Evolutionary conservation across 2,888 invertebrate genomes (phyloP), one percentile per base, ranked within the genome.

Genomic region (Beris chalybata): DNA sequence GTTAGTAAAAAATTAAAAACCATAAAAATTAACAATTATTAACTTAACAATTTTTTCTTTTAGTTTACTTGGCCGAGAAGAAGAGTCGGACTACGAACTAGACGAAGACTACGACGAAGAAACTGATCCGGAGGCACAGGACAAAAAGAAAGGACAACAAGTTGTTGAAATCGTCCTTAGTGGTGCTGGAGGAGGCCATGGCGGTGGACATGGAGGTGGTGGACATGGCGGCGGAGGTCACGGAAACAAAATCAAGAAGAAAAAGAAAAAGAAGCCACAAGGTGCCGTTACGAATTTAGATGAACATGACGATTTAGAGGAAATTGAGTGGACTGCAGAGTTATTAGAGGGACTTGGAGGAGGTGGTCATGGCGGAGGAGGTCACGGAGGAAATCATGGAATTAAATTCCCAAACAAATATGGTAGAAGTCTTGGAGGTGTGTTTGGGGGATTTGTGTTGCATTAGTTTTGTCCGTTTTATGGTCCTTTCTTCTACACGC

Each of bases 151-250:
- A 79, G 66, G 77, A 77, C 70, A 74, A 77, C 55, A 75, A 76
- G 22, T 22, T 71, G 68, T 61, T 15, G 71, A 70, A 11, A 31
- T 52, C 1, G 32, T 61, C n/a, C 61, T 61, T 6, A 69, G 72
- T 11, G 74, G 85, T 83, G 70, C 78, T 81, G 79, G 83, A 73
- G 43, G 81, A 81, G 74, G 85, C 83, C 61, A 86, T 76, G 3
- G 81, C 82, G 75, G 85, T 85, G 4, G 85, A 72, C 84, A 85
- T 83, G 31, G 83, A 77, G 52, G 81, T 74, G 5, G 81, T 74
- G 72, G 81, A 71, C 73, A 83, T 82, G 75, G 82, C 83, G 61
- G 85, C 81, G 71, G 70, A 22, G 67, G 68, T 12, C 70, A 70
- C 4, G 53, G 74, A 22, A 74, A 73, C 53, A 74, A 70, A 5